Base-by-base conservation (phyloP, 2,888 invertebrate species). In the Drosophila macrospina region DNA sequence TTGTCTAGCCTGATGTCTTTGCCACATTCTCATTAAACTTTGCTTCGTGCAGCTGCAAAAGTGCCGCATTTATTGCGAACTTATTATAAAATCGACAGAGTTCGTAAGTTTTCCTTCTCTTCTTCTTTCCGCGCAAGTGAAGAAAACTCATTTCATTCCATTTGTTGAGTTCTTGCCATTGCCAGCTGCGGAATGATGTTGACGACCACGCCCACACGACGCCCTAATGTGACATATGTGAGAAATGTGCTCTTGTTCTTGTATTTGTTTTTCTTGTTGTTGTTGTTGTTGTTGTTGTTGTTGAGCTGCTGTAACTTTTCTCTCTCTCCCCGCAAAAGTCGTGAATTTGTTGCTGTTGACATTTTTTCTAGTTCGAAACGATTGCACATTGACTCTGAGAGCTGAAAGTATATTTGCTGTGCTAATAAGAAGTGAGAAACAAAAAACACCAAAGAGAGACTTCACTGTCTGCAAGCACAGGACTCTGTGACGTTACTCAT, bases 121-220 rank as follows among this genome's bases (percentile, higher is more conserved):
- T n/a, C 16, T n/a, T 0, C n/a, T 8, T 5, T 20, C 13, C 16
- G 5, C 20, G 26, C 65, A 5, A 15, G 32, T 54, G 8, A n/a
- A 81, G 64, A 81, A 78, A 81, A 78, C 74, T 86, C 70, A 79
- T 82, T 79, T 72, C 48, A 64, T 56, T 64, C 55, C 52, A 20
- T 20, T 20, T 20, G 20, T 3, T 20, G 20, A 20, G 20, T 20
- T 20, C 3, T 20, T 20, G 20, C 20, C 20, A 61, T 48, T 60
- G 50, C 45, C 41, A 57, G 62, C 65, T 50, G 60, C n/a, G 48
- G 13, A 65, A 60, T 82, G 64, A 71, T 68, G 71, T 61, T 65
- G 63, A 66, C 48, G 32, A 41, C 63, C 78, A 80, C 79, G 72
- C 85, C 82, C 65, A 61, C 16, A 13, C 7, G 52, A 8, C 67